Evolutionary conservation across 2,888 invertebrate genomes (phyloP), one percentile per base, ranked within the genome.

Genomic region (Tetragnatha montana): DNA sequence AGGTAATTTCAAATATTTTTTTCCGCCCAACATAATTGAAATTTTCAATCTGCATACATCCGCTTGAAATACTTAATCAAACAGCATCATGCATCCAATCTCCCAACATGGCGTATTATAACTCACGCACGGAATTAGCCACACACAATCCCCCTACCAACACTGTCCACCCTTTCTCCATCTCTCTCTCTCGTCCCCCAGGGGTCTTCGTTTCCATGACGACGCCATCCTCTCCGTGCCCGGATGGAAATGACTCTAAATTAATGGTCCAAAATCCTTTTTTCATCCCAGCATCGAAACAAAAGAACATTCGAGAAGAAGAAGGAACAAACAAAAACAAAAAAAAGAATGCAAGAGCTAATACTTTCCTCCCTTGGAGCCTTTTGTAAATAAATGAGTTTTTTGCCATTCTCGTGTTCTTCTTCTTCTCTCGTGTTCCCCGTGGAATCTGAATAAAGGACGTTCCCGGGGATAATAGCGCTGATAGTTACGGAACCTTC

Each of bases 191-290:
- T 35, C 35, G 35, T 35, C 35, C 35, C 35, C 35, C 51, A 60
- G 21, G 74, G 73, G 71, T 68, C 70, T 35, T 17, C 75, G 86
- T 86, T 22, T n/a, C 86, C 69, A 87, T 90, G 79, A 79, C 81
- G 74, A 90, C 89, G 71, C 81, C 71, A n/a, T 84, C 79, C 74
- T 68, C 89, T 86, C 79, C 82, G 89, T 90, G 89, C 89, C 89
- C 86, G 87, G 86, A 75, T 79, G 85, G 89, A 90, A 90, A 90
- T 90, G 87, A 90, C 82, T 90, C 82, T 82, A 90, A 90, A 90
- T 90, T 82, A 90, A 90, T 90, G 89, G 87, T 75, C 86, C 74
- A 78, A 87, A 90, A 86, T 86, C 87, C 74, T 82, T 86, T 87
- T 71, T 85, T 80, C 83, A 83, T 35, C 35, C 35, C 35, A 35